Percentiles rank a stretch among this genome's conserved stretches.
phyloP scores from a whole-genome alignment of 2,113 vertebrate species.

The Tamias sibiricus region DNA sequence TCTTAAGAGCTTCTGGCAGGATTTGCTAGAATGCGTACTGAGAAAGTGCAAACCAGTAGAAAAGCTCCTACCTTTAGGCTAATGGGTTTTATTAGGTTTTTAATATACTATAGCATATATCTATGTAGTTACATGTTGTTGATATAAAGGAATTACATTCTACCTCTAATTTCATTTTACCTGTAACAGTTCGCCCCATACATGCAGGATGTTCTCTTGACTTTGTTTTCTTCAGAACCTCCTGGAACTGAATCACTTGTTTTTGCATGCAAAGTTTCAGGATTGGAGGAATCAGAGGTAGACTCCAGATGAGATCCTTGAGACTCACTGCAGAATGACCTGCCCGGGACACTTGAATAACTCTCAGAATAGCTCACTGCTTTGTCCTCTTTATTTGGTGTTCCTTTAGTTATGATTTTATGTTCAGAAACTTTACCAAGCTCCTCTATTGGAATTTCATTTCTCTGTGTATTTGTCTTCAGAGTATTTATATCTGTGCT shows the following conservation, averaged over 20 bases:
- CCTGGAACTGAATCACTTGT: constrained; percentile 64
- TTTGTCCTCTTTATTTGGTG: constrained; percentile 57
- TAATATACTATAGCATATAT: neutral
- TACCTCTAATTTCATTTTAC: constrained; percentile 82
- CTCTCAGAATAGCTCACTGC: constrained; percentile 64
- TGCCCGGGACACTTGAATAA: constrained; percentile 8
- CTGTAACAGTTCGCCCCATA: constrained; percentile 89
- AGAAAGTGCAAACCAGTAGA: neutral
- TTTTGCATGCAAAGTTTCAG: constrained; percentile 69
- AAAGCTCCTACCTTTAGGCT: constrained; percentile 6
- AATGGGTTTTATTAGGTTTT: neutral
- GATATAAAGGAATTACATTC: neutral
- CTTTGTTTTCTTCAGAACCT: constrained; percentile 73
- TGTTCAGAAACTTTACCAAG: constrained; percentile 56
- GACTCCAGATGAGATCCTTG: constrained; percentile 67
- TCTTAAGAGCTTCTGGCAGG: constrained; percentile 45
- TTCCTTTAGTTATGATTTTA: constrained; percentile 32
- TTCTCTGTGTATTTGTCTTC: constrained; percentile 67
- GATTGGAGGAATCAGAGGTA: constrained; percentile 21
- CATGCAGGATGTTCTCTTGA: constrained; percentile 85
- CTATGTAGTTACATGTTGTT: neutral
- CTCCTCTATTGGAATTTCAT: constrained; percentile 64
- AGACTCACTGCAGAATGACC: constrained; percentile 47
- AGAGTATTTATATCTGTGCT: constrained; percentile 60
- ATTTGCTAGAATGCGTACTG: constrained; percentile 14